phyloP scores from a whole-genome alignment of 2,113 vertebrate species.

The Gopherus flavomarginatus region DNA sequence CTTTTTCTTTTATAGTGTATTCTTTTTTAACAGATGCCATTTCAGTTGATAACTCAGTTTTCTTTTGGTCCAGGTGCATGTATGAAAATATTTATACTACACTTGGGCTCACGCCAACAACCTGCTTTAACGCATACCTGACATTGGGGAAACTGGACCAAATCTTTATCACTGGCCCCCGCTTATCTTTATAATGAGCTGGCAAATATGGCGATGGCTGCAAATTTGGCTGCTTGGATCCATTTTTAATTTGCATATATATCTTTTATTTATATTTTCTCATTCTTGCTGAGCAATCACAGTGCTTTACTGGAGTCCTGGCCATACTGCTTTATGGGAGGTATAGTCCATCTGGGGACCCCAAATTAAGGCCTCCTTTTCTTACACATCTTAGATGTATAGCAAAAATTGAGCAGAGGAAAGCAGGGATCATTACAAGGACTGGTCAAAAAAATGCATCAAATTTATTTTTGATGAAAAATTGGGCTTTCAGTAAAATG shows the following conservation, averaged over 20 bases:
- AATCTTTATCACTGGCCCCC: neutral
- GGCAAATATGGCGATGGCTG: neutral
- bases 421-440: neutral
- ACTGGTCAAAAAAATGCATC: too few relatives aligned
- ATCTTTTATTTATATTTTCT: constrained; percentile 50
- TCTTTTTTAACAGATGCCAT: constrained; percentile 1
- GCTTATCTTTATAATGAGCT: neutral
- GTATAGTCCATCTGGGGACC: too few relatives aligned
- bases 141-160: constrained; percentile 17
- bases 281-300: neutral
- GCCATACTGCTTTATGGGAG: too few relatives aligned
- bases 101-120: neutral
- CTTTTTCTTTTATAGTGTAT: neutral
- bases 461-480: too few relatives aligned
- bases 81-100: neutral
- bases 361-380: neutral
- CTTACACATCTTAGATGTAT: neutral
- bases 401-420: neutral
- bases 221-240: neutral
- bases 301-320: too few relatives aligned
- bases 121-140: neutral
- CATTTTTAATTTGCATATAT: constrained; percentile 21
- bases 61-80: neutral
- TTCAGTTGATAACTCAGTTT: neutral
- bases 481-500: too few relatives aligned